Conservation (phyloP, 1,140 invertebrate species). For the Schlechtendalia chinensis region DNA sequence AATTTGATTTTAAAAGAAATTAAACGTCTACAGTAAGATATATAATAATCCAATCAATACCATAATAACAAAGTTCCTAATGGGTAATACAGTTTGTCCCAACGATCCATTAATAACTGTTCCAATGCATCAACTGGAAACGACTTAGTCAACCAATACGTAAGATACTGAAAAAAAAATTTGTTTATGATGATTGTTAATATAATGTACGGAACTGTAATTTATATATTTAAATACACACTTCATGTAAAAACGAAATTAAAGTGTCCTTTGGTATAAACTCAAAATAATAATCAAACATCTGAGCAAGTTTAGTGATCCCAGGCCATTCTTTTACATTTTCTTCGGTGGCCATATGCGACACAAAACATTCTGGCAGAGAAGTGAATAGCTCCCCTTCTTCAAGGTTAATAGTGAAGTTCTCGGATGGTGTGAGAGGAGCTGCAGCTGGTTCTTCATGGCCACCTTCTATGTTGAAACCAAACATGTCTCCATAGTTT, state of each 20-base stretch:
- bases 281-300: constrained; percentile 40
- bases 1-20: too few species aligned
- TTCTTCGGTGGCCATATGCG: background rate
- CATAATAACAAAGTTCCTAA: constrained; percentile 39
- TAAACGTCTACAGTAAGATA: background rate
- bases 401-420: constrained; percentile 30
- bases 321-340: constrained; percentile 47
- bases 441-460: background rate
- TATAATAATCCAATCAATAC: background rate
- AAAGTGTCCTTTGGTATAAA: constrained; percentile 18
- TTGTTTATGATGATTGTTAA: background rate
- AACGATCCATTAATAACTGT: constrained; percentile 28
- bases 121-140: constrained; percentile 36
- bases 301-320: constrained; percentile 24
- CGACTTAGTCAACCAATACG: constrained; percentile 39
- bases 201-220: background rate
- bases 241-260: constrained; percentile 41
- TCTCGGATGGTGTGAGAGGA: constrained; percentile 4
- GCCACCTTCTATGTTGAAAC: constrained; percentile 40
- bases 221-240: background rate
- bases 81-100: constrained; percentile 29
- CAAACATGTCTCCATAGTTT: constrained; percentile 51
- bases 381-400: constrained; percentile 41
- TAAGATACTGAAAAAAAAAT: constrained; percentile 21
- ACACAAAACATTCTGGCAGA: constrained; percentile 13